These are phyloP conservation scores for Drosophila sucinea DNA, from an alignment of 1,140 invertebrate genomes.

Conservation along the genomic window DNA sequence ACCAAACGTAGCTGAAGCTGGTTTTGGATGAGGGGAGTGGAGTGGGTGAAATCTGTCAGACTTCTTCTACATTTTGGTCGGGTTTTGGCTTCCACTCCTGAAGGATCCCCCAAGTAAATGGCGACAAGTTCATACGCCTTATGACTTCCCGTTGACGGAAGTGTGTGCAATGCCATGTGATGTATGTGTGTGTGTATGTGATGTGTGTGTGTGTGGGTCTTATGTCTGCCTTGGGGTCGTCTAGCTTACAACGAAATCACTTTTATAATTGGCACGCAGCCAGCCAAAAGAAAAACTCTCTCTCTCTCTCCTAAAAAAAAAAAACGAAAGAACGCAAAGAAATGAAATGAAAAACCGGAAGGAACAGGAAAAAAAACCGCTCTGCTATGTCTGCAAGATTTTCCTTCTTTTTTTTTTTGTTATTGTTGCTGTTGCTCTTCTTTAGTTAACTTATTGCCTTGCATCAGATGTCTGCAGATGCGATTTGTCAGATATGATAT, in stretches of 20 bases:
- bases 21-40: not conserved
- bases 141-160: conserved; percentile 80
- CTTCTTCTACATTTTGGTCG: conserved; percentile 38
- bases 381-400: conserved; percentile 52
- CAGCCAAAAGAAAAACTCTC: conserved; percentile 67
- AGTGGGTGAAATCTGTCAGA: conserved; percentile 42
- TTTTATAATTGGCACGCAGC: conserved; percentile 81
- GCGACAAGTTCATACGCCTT: conserved; percentile 80
- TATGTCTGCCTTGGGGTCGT: conserved; percentile 63
- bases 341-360: conserved; percentile 17
- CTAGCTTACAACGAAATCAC: conserved; percentile 78
- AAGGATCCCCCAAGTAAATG: conserved; percentile 26
- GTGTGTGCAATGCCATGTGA: conserved; percentile 39
- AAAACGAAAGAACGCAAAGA: conserved; percentile 20
- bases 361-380: conserved; percentile 27
- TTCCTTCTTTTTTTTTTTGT: conserved; percentile 25
- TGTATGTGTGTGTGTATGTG: conserved; percentile 35
- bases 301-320: not conserved
- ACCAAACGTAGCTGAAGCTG: conserved; percentile 43
- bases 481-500: conserved; percentile 74
- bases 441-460: conserved; percentile 46
- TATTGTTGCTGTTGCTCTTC: not conserved
- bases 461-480: conserved; percentile 66
- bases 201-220: conserved; percentile 37
- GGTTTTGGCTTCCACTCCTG: conserved; percentile 23